Evolutionary conservation across 2,113 vertebrate species (phyloP), one percentile per base, ranked within the genome.

Genomic region (Prunella himalayana): DNA sequence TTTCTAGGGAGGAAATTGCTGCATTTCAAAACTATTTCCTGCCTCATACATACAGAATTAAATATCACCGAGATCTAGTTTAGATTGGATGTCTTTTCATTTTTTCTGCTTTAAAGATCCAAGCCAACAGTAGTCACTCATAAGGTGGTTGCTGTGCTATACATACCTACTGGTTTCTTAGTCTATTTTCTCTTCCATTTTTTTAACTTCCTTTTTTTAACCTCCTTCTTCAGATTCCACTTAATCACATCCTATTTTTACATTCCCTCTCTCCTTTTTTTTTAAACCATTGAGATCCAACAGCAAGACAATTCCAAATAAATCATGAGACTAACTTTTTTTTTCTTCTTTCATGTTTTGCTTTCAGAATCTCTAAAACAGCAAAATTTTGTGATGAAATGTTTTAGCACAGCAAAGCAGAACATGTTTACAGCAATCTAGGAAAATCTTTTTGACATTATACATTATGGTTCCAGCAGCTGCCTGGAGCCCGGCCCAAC

Each of bases 1-100:
- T 70, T 90, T 75, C 85, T 61, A 45, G 25, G 51, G 50, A 91
- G 88, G 88, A 96, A 95, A 94, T 87, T 84, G 73, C 78, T 84
- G 60, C 69, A 50, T 90, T 89, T 72, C 85, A 82, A 54, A 89
- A 72, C 60, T 73, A 84, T 84, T 94, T 93, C 87, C 92, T 89
- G 84, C 45, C 49, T 91, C 42, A 53, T 45, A 42, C 37, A 22
- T 22, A 59, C 30, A 77, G 31, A 91, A 60, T 64, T 61, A 51
- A 69, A 44, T 49, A 73, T 44, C 69, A 41, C 69, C 64, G 20
- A 25, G 25, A 50, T 49, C 49, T 61, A 24, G 5, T 73, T 61
- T 69, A n/a, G 59, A 69, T 19, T 77, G 72, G n/a, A 56, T 53
- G 28, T 47, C 37, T n/a, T 83, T 82, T 51, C 59, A 27, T 57